These are phyloP conservation scores for Colletes gigas DNA, from an alignment of 1,140 invertebrate genomes.

Conservation along the genomic window DNA sequence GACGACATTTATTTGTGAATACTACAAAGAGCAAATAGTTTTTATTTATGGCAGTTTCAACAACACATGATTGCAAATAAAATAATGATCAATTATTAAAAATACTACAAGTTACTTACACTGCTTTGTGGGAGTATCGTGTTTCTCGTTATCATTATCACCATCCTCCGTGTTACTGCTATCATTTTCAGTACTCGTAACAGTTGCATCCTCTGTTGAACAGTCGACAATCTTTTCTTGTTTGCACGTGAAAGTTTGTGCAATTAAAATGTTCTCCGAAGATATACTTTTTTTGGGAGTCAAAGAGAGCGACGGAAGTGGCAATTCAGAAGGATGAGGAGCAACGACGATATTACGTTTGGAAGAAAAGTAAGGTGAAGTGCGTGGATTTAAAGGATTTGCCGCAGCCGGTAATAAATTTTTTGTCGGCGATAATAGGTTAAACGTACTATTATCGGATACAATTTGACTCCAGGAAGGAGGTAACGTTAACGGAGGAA, in stretches of 20 bases:
- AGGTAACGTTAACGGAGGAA: constrained; percentile 74
- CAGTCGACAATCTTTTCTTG: constrained; percentile 12
- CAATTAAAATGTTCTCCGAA: constrained; percentile 17
- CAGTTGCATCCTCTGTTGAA: not conserved
- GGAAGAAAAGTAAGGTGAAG: constrained; percentile 73
- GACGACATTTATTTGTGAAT: constrained; percentile 74
- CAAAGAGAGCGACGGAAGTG: constrained; percentile 75
- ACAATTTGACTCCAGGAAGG: constrained; percentile 70
- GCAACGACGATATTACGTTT: constrained; percentile 72
- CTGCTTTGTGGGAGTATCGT: constrained; percentile 72
- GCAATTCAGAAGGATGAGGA: constrained; percentile 78
- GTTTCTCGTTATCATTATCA: constrained; percentile 58
- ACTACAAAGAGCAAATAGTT: constrained; percentile 57
- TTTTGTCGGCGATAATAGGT: constrained; percentile 77
- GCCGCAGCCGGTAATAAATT: constrained; percentile 75
- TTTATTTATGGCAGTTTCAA: not conserved
- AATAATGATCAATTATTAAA: not conserved
- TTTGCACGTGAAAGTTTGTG: constrained; percentile 3
- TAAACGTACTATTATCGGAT: constrained; percentile 58
- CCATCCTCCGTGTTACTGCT: constrained; percentile 20
- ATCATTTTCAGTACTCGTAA: constrained; percentile 36
- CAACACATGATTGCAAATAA: not conserved
- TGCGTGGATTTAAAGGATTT: constrained; percentile 76
- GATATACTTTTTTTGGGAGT: constrained; percentile 70
- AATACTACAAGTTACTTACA: constrained; percentile 57